These are phyloP conservation scores for Orthonychiurus folsomi DNA, from an alignment of 2,888 invertebrate species.

Conservation along the genomic window DNA sequence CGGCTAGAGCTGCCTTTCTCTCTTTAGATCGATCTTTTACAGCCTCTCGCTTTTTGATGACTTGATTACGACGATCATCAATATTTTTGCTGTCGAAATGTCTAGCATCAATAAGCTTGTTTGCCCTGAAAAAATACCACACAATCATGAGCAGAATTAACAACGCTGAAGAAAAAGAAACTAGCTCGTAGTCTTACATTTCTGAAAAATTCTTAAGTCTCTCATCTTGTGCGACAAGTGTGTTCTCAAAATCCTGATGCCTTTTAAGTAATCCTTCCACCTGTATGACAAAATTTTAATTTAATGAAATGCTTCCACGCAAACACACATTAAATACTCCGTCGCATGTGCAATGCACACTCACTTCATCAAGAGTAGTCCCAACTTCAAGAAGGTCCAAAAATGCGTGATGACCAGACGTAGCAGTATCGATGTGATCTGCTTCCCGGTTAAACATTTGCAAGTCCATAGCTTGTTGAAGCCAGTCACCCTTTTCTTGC, in stretches of 20 bases:
- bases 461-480: slow-evolving; percentile 78
- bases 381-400: slow-evolving; percentile 80
- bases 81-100: slow-evolving; percentile 67
- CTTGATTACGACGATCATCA: slow-evolving; percentile 60
- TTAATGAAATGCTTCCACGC: too few species aligned
- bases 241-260: slow-evolving; percentile 87
- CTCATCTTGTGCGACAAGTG: slow-evolving; percentile 86
- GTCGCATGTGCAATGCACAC: too few species aligned
- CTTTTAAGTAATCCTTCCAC: slow-evolving; percentile 86
- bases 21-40: slow-evolving; percentile 61
- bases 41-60: slow-evolving; percentile 61
- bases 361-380: slow-evolving; percentile 66
- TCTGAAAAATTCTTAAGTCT: slow-evolving; percentile 71
- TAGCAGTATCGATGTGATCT: slow-evolving; percentile 91
- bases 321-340: too few species aligned
- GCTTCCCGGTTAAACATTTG: slow-evolving; percentile 92
- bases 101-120: slow-evolving; percentile 63
- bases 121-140: too few species aligned
- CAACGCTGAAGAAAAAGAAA: too few species aligned
- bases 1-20: slow-evolving; percentile 64
- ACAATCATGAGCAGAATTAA: too few species aligned
- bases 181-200: too few species aligned
- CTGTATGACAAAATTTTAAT: not conserved
- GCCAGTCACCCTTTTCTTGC: slow-evolving; percentile 72
- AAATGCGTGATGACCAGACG: slow-evolving; percentile 87